Evolutionary conservation across 2,888 invertebrate species (phyloP).

Genomic region (Rhorus exstirpatorius): DNA sequence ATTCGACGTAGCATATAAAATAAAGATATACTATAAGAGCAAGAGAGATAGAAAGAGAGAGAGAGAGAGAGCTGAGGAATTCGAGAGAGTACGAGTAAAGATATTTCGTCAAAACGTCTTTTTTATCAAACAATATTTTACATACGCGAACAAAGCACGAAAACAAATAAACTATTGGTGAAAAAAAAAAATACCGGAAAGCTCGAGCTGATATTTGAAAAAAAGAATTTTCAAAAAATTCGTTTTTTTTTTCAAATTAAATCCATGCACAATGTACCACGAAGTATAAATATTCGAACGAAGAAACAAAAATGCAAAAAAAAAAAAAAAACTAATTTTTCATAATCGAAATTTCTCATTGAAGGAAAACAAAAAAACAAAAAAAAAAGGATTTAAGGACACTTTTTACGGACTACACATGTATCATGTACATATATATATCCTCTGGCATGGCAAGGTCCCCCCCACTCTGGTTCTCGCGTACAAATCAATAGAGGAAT

Average conservation of each 20-base stretch:
- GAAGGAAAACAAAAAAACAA: background rate
- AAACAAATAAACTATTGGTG: too few relatives aligned
- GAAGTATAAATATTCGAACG: background rate
- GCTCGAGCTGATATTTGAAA: too few relatives aligned
- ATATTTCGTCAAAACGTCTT: slow-evolving; percentile 38
- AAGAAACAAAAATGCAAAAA: background rate
- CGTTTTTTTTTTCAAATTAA: too few relatives aligned
- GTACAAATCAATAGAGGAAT: slow-evolving; percentile 85
- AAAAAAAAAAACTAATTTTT: background rate
- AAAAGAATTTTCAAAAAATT: too few relatives aligned
- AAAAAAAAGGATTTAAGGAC: background rate
- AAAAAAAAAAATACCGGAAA: too few relatives aligned
- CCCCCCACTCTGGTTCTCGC: slow-evolving; percentile 66
- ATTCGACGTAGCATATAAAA: slow-evolving; percentile 22
- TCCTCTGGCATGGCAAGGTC: background rate
- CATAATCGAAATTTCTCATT: background rate
- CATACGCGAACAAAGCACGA: too few relatives aligned
- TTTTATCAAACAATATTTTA: too few relatives aligned
- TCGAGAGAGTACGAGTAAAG: slow-evolving; percentile 25
- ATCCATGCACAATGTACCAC: too few relatives aligned
- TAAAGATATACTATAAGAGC: slow-evolving; percentile 22
- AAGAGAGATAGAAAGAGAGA: slow-evolving; percentile 16
- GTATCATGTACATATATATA: too few relatives aligned
- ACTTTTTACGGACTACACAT: slow-evolving; percentile 44
- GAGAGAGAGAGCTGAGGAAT: slow-evolving; percentile 38